A percentile compares a stretch with the other conserved stretches of the same genome.
Evolutionary conservation across 2,888 invertebrate genomes (phyloP).

Genomic region (Apamea anceps): DNA sequence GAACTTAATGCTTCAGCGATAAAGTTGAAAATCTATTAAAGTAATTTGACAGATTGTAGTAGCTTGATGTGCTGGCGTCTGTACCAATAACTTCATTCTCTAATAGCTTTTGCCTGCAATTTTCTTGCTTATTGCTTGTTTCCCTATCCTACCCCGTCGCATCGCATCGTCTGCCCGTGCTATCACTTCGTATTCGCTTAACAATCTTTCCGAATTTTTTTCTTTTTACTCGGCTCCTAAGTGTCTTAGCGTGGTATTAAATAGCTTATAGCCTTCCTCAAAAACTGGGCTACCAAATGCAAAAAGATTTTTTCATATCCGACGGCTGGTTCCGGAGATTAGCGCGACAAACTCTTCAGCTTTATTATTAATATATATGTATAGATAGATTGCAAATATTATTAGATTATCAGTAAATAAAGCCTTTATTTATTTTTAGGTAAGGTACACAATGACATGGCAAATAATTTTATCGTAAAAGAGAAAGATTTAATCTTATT

Average conservation of each 20-base stretch:
- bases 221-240: background rate
- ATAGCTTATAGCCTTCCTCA: too few species aligned
- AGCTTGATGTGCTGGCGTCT: too few species aligned
- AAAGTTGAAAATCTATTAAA: too few species aligned
- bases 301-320: background rate
- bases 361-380: background rate
- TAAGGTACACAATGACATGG: background rate
- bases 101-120: background rate
- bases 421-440: background rate
- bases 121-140: too few species aligned
- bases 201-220: too few species aligned
- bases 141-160: background rate
- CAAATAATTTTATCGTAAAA: conserved; percentile 4
- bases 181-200: too few species aligned
- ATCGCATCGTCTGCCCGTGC: background rate
- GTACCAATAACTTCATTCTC: background rate
- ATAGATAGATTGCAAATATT: background rate
- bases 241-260: background rate
- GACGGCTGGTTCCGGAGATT: background rate
- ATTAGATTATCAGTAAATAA: background rate
- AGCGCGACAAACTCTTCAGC: background rate
- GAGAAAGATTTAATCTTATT: conserved; percentile 17
- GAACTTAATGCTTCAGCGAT: too few species aligned
- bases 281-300: too few species aligned
- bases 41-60: too few species aligned